Base-by-base conservation (phyloP, 2,888 invertebrate species). In the Sepioteuthis lessoniana region DNA sequence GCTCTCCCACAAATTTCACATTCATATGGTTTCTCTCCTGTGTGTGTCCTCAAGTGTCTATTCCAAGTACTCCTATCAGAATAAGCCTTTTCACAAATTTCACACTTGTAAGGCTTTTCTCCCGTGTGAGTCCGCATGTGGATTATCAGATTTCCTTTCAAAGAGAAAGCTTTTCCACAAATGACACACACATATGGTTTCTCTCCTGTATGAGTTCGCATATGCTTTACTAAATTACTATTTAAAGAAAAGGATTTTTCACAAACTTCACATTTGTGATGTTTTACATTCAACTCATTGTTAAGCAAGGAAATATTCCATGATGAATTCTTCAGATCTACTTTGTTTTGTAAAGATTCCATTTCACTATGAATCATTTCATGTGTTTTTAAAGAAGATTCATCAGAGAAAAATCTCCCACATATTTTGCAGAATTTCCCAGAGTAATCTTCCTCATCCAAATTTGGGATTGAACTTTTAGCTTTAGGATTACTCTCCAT, bases 261-360 rank as follows among this genome's bases (percentile, higher is more conserved):
- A 93, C 93, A 93, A 10, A 60, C n/a, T 93, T 93, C 93, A n/a
- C 91, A 91, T 21, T 91, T 91, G 91, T 91, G 31, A 38, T 16
- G 35, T 46, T 91, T 91, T 21, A 7, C 38, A 31, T 47, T 76
- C n/a, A 76, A n/a, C n/a, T n/a, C 19, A 19, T 76, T 76, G 10
- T 35, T 35, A n/a, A 76, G 13, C n/a, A 76, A 16, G 13, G 76
- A n/a, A 13, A 76, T 76, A n/a, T 76, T 35, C n/a, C 10, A 35
- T 16, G 76, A 10, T 16, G 13, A 10, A 76, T 19, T n/a, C 19
- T n/a, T n/a, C n/a, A 76, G n/a, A 91, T n/a, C 8, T 10, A 4
- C 42, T 91, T 38, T 42, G 38, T n/a, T 46, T 91, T 91, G 38
- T 7, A 42, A 91, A 0, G 10, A 38, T 38, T 19, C 46, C 16